Conservation (phyloP, 2,888 invertebrate species). For the Plebejus argus region DNA sequence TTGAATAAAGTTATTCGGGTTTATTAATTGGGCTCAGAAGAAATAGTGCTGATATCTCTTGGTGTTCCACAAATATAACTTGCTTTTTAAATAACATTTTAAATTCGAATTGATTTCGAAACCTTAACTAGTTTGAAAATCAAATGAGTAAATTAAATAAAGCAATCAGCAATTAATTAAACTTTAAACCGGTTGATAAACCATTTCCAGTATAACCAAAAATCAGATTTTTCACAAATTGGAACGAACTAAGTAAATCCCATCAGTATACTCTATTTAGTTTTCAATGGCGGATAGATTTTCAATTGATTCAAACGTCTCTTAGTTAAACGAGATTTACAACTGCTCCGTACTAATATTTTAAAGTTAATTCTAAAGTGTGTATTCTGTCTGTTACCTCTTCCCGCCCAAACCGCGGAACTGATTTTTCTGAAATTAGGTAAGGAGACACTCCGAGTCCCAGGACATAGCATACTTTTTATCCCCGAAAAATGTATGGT, state of each 20-base stretch:
- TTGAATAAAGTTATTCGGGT: background rate
- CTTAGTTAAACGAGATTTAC: constrained; percentile 30
- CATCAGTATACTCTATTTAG: constrained; percentile 15
- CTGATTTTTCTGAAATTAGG: no score
- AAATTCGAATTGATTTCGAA: background rate
- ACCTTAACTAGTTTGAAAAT: background rate
- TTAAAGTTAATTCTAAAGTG: background rate
- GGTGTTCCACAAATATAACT: no score
- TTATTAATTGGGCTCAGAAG: no score
- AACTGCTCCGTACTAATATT: constrained; percentile 3
- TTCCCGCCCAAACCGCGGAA: no score
- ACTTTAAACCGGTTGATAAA: background rate
- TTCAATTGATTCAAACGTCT: background rate
- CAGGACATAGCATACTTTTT: no score
- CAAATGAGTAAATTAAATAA: background rate
- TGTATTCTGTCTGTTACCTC: no score
- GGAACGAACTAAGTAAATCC: background rate
- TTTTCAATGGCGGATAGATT: background rate
- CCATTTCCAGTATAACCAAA: background rate
- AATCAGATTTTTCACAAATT: background rate
- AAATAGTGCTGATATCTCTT: no score
- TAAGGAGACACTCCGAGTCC: no score
- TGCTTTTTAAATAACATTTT: background rate
- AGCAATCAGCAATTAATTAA: background rate
- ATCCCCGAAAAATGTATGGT: no score